Evolutionary conservation across 2,113 vertebrate species (phyloP).

Genomic region (Thomomys bottae): DNA sequence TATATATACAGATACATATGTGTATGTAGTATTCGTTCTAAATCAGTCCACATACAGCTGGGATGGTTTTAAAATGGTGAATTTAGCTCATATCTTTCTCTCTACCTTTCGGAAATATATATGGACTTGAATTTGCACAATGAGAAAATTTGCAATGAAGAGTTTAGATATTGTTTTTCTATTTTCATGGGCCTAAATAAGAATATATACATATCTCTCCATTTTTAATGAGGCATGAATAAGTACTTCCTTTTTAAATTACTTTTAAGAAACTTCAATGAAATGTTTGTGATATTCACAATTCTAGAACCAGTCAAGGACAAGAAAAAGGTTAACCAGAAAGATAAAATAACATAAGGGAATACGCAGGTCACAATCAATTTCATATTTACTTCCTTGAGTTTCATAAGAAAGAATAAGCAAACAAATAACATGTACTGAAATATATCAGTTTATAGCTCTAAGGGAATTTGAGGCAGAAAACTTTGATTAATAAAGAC

Average conservation of each 20-base stretch:
- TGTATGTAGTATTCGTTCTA: too few species aligned
- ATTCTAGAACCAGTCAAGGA: neutral
- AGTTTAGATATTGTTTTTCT: constrained; percentile 48
- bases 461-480: neutral
- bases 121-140: constrained; percentile 40
- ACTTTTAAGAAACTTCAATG: neutral
- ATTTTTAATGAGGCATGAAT: too few species aligned
- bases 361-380: neutral
- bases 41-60: too few species aligned
- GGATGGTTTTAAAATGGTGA: constrained; percentile 67
- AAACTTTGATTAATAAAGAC: neutral
- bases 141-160: constrained; percentile 58
- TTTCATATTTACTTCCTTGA: neutral
- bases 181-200: constrained; percentile 37
- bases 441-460: neutral
- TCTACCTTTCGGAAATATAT: constrained; percentile 66
- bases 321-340: neutral
- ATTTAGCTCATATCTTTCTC: constrained; percentile 61
- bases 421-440: neutral
- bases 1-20: too few species aligned
- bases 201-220: neutral
- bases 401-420: neutral
- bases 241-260: neutral
- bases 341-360: neutral
- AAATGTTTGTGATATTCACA: neutral